Conservation (phyloP, 2,797 vertebrate genomes). For the Acipenser transmontanus region DNA sequence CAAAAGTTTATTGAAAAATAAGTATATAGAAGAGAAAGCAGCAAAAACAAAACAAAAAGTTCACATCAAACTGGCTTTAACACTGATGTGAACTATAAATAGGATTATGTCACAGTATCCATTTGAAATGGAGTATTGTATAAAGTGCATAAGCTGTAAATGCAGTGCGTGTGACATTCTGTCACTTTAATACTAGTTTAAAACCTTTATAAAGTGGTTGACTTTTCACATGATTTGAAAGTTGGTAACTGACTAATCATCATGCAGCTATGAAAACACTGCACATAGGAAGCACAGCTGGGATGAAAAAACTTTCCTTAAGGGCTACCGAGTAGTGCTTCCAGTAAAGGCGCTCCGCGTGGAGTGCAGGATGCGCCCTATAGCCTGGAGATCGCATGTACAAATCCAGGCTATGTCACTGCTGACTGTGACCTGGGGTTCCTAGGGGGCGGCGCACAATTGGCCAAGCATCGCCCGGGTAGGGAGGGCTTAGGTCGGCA, state of each 20-base stretch:
- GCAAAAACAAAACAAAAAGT: constrained; percentile 41
- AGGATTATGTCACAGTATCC: constrained; percentile 2
- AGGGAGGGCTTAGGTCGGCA: no score
- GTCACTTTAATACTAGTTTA: constrained; percentile 14
- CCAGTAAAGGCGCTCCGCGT: no score
- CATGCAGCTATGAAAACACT: not conserved
- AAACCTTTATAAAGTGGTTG: constrained; percentile 17
- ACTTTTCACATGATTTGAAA: constrained; percentile 17
- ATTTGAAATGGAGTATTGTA: constrained; percentile 9
- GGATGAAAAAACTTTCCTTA: no score
- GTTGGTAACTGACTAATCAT: constrained; percentile 4
- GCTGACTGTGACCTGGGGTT: no score
- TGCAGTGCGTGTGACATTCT: constrained; percentile 13
- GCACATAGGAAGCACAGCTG: not conserved
- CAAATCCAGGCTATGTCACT: no score
- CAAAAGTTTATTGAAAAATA: constrained; percentile 74
- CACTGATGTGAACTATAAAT: constrained; percentile 6
- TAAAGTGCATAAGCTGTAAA: constrained; percentile 14
- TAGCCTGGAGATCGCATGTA: no score
- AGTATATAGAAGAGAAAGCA: constrained; percentile 64
- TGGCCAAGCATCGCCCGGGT: no score
- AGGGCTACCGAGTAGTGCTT: no score
- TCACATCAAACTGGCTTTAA: constrained; percentile 58
- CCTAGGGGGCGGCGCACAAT: no score
- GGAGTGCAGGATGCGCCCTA: no score